A percentile compares a stretch with the other conserved stretches of the same genome.
Conservation (phyloP, 64 coral and sea anemone genomes). For the Catalaphyllia jardinei region DNA sequence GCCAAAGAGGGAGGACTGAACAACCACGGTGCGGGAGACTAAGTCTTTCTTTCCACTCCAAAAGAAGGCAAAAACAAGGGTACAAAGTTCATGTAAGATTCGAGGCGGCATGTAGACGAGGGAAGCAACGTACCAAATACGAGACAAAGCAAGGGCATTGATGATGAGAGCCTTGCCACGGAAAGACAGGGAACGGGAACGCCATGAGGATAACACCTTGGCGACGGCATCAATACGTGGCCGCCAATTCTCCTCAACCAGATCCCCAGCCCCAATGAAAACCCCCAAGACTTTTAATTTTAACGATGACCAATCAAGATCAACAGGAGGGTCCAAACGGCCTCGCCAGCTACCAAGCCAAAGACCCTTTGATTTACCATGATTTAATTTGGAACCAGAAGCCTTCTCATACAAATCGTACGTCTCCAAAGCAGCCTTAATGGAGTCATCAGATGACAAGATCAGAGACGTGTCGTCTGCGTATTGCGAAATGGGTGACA, state of each 20-base stretch:
- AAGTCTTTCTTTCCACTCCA: background rate
- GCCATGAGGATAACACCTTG: background rate
- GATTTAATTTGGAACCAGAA: constrained; percentile 21
- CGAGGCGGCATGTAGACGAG: background rate
- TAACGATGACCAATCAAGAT: constrained; percentile 1
- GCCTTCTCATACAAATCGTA: background rate
- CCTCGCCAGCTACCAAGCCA: background rate
- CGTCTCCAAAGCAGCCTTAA: background rate
- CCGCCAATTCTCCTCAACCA: background rate
- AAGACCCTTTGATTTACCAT: constrained; percentile 6
- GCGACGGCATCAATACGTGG: background rate
- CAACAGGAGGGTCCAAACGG: background rate
- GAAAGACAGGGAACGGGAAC: background rate
- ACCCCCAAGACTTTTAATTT: background rate
- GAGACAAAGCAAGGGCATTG: background rate
- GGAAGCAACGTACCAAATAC: background rate
- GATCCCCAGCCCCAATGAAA: background rate
- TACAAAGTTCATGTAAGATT: no score
- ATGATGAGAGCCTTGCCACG: background rate
- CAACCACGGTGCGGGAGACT: background rate
- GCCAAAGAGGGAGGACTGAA: background rate
- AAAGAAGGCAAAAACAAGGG: background rate
- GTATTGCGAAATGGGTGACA: background rate
- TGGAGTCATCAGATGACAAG: background rate
- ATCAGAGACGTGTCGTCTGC: constrained; percentile 33